These are phyloP conservation scores for Empidonax alnorum DNA, from an alignment of 2,113 vertebrate species.

Conservation along the genomic window DNA sequence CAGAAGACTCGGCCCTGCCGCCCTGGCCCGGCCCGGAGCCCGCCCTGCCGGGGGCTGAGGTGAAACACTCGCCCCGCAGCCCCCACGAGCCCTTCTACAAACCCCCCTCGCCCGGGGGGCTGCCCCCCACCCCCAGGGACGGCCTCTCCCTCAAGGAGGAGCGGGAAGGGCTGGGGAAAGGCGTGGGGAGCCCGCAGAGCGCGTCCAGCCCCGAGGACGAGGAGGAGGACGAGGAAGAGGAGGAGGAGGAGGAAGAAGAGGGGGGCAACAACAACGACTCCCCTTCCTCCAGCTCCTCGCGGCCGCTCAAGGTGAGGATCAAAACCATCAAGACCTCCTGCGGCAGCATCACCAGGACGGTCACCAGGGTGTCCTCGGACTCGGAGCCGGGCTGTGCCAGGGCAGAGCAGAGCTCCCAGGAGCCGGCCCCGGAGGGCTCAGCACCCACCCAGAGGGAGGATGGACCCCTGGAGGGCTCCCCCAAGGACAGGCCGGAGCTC, in stretches of 20 bases:
- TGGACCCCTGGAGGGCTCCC: not conserved
- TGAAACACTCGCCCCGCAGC: not conserved
- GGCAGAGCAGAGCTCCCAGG: not conserved
- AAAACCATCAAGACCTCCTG: conserved; percentile 92
- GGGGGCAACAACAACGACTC: conserved; percentile 69
- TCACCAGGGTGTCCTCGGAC: conserved; percentile 84
- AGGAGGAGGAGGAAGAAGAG: not conserved
- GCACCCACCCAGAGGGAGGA: too few species aligned
- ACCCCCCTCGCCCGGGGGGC: not conserved
- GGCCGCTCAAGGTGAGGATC: conserved; percentile 92
- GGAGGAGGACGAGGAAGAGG: conserved; percentile 68
- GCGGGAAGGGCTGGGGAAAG: conserved; percentile 44
- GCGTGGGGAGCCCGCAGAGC: conserved; percentile 11
- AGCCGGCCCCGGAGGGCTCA: fast-evolving
- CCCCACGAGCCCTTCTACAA: conserved; percentile 19
- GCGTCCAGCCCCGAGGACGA: conserved; percentile 76
- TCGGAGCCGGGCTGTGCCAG: conserved; percentile 11
- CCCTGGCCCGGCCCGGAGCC: not conserved
- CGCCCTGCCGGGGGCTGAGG: not conserved
- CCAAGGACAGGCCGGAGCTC: not conserved
- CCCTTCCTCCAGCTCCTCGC: conserved; percentile 74
- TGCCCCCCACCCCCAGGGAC: conserved; percentile 19
- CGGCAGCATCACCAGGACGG: conserved; percentile 85
- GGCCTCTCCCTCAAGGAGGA: conserved; percentile 58
- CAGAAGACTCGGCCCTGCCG: fast-evolving